Evolutionary conservation across 2,797 vertebrate genomes (phyloP), one percentile per base, ranked within the genome.

Genomic region (Ciconia nigra): DNA sequence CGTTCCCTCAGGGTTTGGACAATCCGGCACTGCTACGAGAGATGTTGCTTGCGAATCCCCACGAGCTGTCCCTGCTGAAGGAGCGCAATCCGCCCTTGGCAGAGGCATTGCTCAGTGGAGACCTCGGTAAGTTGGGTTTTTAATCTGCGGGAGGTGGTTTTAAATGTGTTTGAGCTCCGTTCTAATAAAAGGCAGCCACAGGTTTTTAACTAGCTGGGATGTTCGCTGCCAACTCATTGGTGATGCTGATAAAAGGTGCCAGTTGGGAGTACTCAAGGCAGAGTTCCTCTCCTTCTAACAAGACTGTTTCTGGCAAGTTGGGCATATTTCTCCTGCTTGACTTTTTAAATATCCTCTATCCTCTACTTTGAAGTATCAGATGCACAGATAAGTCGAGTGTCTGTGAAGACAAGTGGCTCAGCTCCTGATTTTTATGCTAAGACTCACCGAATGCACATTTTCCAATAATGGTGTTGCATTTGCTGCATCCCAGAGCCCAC

Each of bases 41-140:
- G 95, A 99, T 99, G 99, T 96, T 99, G 65, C 97, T 99, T 54
- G 98, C 99, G 51, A 99, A 99, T 96, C 99, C 99, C 10, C 99
- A 99, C 0, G 99, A 99, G 97, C 98, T 99, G 77, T 99, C 99
- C 5, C 98, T 99, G 90, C 98, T 99, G 66, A 99, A 99, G 97
- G 99, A 99, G 94, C 98, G 99, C 67, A 99, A 99, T 87, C 99
- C 99, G 0, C 99, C 99, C 2, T 97, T 99, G 80, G 99, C 99
- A 0, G 99, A 99, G 80, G 99, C 99, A 7, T 98, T 99, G 93
- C 99, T 99, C 77, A 99, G 99, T 10, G 99, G 99, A 96, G 99
- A 99, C 94, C 98, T 99, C 3, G 99, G 99, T 99, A 96, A 98
- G 98, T 65, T 5, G 37, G 20, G 37, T 3, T 31, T 9, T 65